Evolutionary conservation across 2,797 vertebrate species (phyloP), one percentile per base, ranked within the genome.

Genomic region (Gadopsis bispinosus): DNA sequence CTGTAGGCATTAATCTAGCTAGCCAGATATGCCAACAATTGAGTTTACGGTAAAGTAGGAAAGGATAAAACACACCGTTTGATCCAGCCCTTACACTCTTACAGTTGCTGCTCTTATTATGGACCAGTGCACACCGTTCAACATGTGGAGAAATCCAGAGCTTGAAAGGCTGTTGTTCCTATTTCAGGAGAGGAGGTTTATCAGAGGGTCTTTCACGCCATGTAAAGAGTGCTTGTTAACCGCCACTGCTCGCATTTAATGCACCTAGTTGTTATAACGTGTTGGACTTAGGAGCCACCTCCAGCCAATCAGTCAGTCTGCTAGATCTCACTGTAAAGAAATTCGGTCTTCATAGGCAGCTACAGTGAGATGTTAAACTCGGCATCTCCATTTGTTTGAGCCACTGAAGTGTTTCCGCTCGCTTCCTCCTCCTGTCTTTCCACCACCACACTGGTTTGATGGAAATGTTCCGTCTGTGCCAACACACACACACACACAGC

Each of bases 401-500:
- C 66, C 72, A 60, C 73, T 77, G 12, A 76, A 89, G 68, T 76
- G 67, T 84, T 86, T 83, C 73, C 63, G 78, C 66, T 79, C 50
- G 51, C 54, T 67, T 67, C 51, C 66, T 64, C 48, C 69, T 71
- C 41, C 69, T 84, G 31, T 54, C 31, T 72, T 89, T 90, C 82
- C 83, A 83, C 19, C 81, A 70, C 75, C 78, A 62, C 77, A 74
- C 54, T 71, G 75, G 72, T 83, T 81, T 9, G 51, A 86, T 88
- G 91, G 91, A 94, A 93, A 91, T 31, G 43, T 67, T 63, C 66
- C 20, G 50, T 50, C 80, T 48, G 77, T 78, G 92, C 92, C 92
- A 94, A 85, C 73, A 76, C 69, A 85, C 86, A 89, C 86, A 89
- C 64, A n/a, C 61, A 66, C 80, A 88, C 77, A 55, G 86, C 81